Conservation (phyloP, 2,797 vertebrate species). For the Mormyrops attenuatus region DNA sequence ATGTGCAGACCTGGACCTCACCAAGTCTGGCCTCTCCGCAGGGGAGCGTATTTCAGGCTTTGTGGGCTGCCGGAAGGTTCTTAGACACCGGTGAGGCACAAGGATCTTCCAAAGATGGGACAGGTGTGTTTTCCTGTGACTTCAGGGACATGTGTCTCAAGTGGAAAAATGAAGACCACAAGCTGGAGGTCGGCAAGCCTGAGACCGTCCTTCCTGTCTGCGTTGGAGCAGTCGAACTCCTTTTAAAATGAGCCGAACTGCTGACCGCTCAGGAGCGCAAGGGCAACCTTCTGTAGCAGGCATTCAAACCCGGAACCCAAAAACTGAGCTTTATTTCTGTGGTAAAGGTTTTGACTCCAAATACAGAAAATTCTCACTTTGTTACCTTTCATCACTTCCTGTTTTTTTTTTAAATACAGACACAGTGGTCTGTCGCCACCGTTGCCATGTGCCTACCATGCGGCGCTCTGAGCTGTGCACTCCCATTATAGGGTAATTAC, state of each 20-base stretch:
- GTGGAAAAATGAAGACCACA: background rate
- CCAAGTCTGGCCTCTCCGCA: background rate
- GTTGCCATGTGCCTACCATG: background rate
- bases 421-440: background rate
- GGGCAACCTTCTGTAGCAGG: background rate
- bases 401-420: background rate
- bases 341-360: background rate
- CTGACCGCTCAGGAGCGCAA: background rate
- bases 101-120: background rate
- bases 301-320: background rate
- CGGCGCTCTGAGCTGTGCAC: background rate
- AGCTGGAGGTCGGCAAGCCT: background rate
- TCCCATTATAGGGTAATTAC: background rate
- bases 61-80: constrained; percentile 4
- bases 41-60: background rate
- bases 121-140: background rate
- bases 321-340: background rate
- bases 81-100: background rate
- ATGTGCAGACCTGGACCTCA: background rate
- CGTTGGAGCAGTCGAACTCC: background rate
- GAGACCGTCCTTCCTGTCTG: background rate
- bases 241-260: background rate
- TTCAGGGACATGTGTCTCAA: background rate
- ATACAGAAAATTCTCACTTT: background rate
- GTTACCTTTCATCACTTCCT: background rate